phyloP scores from a whole-genome alignment of 2,888 invertebrate species.

The Abrostola tripartita region DNA sequence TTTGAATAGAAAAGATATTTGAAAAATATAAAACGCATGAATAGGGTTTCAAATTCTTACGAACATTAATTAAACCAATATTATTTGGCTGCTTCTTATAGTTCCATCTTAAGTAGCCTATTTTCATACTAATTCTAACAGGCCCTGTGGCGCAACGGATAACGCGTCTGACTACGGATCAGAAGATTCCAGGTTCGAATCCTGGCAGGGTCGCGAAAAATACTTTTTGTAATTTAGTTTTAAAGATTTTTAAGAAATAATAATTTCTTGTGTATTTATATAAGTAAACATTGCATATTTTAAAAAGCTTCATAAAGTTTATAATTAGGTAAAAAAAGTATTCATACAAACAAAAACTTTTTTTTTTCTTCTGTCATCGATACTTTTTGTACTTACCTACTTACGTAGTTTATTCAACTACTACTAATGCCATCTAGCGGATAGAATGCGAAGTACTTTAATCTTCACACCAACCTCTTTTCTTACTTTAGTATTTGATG shows the following conservation, averaged over 20 bases:
- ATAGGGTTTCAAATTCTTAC: too few relatives aligned
- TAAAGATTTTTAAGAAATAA: constrained; percentile 32
- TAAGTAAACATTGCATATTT: background rate
- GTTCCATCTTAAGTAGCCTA: constrained; percentile 31
- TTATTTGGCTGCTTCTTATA: constrained; percentile 1
- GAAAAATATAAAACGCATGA: background rate
- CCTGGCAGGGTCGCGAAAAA: constrained; percentile 87
- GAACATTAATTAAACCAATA: too few relatives aligned
- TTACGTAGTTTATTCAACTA: background rate
- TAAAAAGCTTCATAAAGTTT: background rate
- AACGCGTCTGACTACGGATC: constrained; percentile 92
- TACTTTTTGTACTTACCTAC: background rate
- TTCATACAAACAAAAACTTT: background rate
- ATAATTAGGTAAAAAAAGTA: background rate
- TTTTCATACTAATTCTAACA: constrained; percentile 20
- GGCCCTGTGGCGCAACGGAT: constrained; percentile 91
- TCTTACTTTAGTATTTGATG: background rate
- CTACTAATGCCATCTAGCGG: background rate
- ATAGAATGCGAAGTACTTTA: background rate
- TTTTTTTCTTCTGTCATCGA: too few relatives aligned
- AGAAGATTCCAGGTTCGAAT: constrained; percentile 92
- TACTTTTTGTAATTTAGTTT: constrained; percentile 43
- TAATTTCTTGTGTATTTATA: background rate
- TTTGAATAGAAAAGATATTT: constrained; percentile 24
- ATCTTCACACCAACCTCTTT: background rate